Evolutionary conservation across 2,113 vertebrate species (phyloP), one percentile per base, ranked within the genome.

Genomic region (Aplodontia rufa): DNA sequence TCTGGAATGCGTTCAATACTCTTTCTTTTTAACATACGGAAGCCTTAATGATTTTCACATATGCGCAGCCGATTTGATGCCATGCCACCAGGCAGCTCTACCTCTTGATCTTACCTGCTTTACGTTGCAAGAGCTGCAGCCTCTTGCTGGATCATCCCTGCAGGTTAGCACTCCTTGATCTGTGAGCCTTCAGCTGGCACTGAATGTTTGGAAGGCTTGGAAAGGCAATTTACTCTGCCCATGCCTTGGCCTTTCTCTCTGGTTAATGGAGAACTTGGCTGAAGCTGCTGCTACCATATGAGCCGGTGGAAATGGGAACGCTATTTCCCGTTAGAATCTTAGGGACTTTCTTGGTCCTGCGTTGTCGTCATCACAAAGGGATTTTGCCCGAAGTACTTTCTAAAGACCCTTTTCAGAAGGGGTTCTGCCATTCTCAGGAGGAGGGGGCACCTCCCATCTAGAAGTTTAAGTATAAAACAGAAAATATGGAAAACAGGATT

Each of bases 31-130:
- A 98, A 96, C 97, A 98, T 98, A 97, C 96, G 96, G 97, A 95
- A 98, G 95, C 85, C 96, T 98, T 97, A 98, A 98, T 98, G 97
- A 97, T 97, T 97, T 98, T 98, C 97, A 87, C 96, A 97, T 96
- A 96, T 91, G 97, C 93, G 96, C 53, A 86, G 94, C 95, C 97
- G 96, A 97, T 47, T 97, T 97, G 97, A 97, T 96, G 68, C 58
- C 75, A 75, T 94, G 97, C 97, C 97, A 96, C 92, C 78, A 76
- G 49, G 32, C 88, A 42, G 79, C 90, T 68, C 95, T 96, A 97
- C 97, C 97, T 97, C 97, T 97, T 96, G 93, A 91, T 96, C 95
- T 98, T 97, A 97, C 97, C 97, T 98, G 96, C 95, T 96, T 96
- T 94, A 30, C 71, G 42, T 74, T 42, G 79, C 78, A 60, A 75